phyloP scores from a whole-genome alignment of 1,140 invertebrate genomes.

The Drosophila ambigua region DNA sequence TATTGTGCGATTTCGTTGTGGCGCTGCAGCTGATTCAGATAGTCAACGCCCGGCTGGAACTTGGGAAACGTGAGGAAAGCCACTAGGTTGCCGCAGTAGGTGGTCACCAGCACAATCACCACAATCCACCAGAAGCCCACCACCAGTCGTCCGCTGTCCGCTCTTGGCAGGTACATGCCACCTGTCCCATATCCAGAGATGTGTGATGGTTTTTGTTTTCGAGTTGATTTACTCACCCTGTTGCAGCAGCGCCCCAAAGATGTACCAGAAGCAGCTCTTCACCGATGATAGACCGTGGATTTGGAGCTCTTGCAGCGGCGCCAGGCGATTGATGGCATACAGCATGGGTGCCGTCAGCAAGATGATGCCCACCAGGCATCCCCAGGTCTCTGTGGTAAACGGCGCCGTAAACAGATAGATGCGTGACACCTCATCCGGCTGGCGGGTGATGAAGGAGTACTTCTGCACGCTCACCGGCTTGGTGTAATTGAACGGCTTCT shows the following conservation, averaged over 20 bases:
- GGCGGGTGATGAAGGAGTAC: slow-evolving; percentile 90
- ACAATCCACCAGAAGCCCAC: slow-evolving; percentile 97
- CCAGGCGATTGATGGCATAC: slow-evolving; percentile 89
- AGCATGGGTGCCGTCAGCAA: slow-evolving; percentile 91
- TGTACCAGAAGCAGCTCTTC: slow-evolving; percentile 94
- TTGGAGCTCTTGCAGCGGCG: slow-evolving; percentile 88
- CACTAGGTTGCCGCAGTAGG: slow-evolving; percentile 96
- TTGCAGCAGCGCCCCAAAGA: slow-evolving; percentile 94
- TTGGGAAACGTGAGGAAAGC: slow-evolving; percentile 97
- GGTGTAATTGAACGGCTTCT: slow-evolving; percentile 90
- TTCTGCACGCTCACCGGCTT: slow-evolving; percentile 90
- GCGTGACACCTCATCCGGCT: slow-evolving; percentile 90
- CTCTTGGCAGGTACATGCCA: slow-evolving; percentile 92
- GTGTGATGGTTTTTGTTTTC: too few species aligned
- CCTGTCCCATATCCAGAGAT: slow-evolving; percentile 85
- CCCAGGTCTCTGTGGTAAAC: slow-evolving; percentile 93
- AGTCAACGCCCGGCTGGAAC: slow-evolving; percentile 90
- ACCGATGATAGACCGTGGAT: slow-evolving; percentile 88
- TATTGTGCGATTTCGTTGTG: slow-evolving; percentile 88
- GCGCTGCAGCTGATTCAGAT: slow-evolving; percentile 88
- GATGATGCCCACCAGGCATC: slow-evolving; percentile 89
- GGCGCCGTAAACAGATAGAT: slow-evolving; percentile 93
- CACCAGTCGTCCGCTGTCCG: slow-evolving; percentile 94
- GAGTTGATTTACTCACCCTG: slow-evolving; percentile 87
- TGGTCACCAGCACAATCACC: slow-evolving; percentile 94